Evolutionary conservation across 2,888 invertebrate species (phyloP).

Genomic region (Sipunculus nudus): DNA sequence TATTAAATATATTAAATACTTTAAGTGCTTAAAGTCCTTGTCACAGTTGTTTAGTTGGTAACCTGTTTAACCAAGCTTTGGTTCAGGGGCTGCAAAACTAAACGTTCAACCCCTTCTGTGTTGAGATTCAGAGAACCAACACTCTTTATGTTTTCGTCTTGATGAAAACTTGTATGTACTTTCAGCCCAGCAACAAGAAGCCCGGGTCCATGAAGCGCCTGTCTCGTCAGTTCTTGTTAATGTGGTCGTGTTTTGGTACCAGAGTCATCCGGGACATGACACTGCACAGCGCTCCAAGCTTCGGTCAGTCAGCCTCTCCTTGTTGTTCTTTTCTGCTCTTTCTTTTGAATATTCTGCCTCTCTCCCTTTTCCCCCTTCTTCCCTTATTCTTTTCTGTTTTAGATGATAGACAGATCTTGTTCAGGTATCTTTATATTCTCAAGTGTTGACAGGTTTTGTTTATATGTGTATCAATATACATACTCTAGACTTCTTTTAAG

Average conservation of each 20-base stretch:
- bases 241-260: constrained; percentile 68
- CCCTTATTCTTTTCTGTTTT: background rate
- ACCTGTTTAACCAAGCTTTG: too few species aligned
- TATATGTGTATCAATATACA: too few species aligned
- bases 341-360: background rate
- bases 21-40: too few species aligned
- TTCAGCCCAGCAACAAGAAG: constrained; percentile 50
- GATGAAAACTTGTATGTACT: background rate
- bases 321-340: background rate
- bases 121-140: background rate
- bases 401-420: too few species aligned
- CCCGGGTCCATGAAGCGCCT: constrained; percentile 53
- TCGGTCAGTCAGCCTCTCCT: constrained; percentile 58
- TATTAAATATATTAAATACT: too few species aligned
- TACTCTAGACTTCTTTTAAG: too few species aligned
- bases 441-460: too few species aligned
- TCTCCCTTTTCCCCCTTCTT: background rate
- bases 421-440: too few species aligned
- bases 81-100: too few species aligned
- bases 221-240: constrained; percentile 66
- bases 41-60: too few species aligned
- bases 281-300: constrained; percentile 68
- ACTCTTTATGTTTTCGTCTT: background rate
- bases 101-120: too few species aligned
- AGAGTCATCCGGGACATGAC: constrained; percentile 68